Evolutionary conservation across 1,140 invertebrate genomes (phyloP), one percentile per base, ranked within the genome.

Genomic region (Marisa cornuarietis): DNA sequence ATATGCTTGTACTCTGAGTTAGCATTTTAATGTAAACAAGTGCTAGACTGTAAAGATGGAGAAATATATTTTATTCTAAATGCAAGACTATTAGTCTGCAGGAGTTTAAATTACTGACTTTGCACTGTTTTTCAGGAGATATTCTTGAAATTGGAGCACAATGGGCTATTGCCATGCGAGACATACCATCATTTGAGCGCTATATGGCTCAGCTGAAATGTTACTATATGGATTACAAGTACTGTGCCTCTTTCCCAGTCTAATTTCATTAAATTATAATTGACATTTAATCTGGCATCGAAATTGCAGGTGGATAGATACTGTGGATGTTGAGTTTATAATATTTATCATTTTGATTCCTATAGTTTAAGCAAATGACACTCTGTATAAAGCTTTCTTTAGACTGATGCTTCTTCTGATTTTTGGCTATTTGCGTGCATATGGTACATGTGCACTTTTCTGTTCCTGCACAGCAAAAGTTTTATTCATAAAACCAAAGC

Each of bases 141-240:
- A 95, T 97, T 80, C 92, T 99, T 54, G 98, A 99, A 93, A 97
- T 99, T 85, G 98, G 97, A 81, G 97, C 96, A 52, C 96, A 98
- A 91, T 98, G 96, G 94, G 97, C 96, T 84, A 97, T 99, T 82
- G 95, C 95, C 49, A 94, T 93, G 42, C 95, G 96, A 91, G 96
- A 99, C 92, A 97, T 98, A 79, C 96, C 96, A 83, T 94, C 96
- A 0, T 99, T 99, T 92, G 97, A 99, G 90, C 93, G 97, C 88
- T 98, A 97, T 84, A 97, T 99, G 94, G 96, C 97, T 26, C 98
- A 99, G 91, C 90, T 99, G 31, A 99, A 99, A 91, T 96, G 96
- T 89, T 99, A 99, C 88, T 99, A 99, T 90, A 96, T 98, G 90
- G 97, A 99, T 92, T 99, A 98, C 90, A 96, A 96, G 93, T 96